Conservation (phyloP, 2,888 invertebrate genomes). For the Protonemura montana region DNA sequence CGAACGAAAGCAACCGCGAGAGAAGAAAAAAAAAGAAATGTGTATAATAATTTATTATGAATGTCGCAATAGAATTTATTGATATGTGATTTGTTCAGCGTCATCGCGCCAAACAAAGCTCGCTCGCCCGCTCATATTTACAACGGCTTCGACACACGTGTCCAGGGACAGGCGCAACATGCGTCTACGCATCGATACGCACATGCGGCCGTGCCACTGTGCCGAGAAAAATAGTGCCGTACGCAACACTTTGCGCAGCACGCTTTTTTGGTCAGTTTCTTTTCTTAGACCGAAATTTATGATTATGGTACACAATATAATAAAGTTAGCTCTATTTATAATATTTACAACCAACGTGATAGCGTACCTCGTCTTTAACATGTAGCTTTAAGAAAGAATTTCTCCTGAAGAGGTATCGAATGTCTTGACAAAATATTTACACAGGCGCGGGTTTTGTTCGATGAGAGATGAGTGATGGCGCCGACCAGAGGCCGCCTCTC, state of each 20-base stretch:
- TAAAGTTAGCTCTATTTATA: constrained; percentile 46
- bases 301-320: constrained; percentile 38
- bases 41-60: constrained; percentile 25
- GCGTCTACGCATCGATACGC: too few species aligned
- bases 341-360: constrained; percentile 44
- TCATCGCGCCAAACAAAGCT: constrained; percentile 7
- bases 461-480: background rate
- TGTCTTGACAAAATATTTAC: background rate
- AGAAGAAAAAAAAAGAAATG: constrained; percentile 33
- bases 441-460: background rate
- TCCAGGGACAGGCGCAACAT: background rate
- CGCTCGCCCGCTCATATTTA: background rate
- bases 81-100: constrained; percentile 46
- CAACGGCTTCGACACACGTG: background rate
- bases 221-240: constrained; percentile 35
- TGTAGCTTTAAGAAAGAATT: constrained; percentile 26
- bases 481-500: background rate
- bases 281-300: constrained; percentile 26
- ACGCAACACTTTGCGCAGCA: background rate
- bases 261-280: constrained; percentile 34
- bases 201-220: background rate
- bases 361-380: background rate
- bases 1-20: constrained; percentile 14
- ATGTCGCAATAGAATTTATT: constrained; percentile 38
- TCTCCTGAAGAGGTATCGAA: constrained; percentile 35